phyloP scores from a whole-genome alignment of 2,888 invertebrate species.

The Carterocephalus palaemon region DNA sequence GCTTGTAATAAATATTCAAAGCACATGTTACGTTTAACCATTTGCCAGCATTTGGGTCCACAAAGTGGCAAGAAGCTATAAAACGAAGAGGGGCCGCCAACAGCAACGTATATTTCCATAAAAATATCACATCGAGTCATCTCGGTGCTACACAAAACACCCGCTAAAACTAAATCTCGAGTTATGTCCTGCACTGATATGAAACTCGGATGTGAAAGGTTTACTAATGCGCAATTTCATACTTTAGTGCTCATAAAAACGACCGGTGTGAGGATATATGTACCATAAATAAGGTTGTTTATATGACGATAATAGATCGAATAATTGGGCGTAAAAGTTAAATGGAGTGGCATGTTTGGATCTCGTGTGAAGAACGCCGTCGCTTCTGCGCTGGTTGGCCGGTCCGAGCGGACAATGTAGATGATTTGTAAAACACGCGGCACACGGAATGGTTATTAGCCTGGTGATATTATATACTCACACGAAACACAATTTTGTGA shows the following conservation, averaged over 20 bases:
- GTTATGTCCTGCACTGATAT: constrained; percentile 61
- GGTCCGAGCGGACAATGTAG: constrained; percentile 43
- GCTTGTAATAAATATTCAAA: constrained; percentile 6
- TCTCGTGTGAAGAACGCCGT: constrained; percentile 31
- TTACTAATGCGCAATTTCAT: constrained; percentile 71
- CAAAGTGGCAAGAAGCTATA: constrained; percentile 64
- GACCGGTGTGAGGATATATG: constrained; percentile 52
- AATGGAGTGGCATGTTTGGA: constrained; percentile 44
- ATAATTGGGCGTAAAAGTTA: constrained; percentile 66
- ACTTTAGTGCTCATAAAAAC: constrained; percentile 72
- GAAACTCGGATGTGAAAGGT: constrained; percentile 63
- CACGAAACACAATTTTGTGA: too few relatives aligned
- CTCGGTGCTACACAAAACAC: constrained; percentile 55
- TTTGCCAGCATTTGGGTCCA: constrained; percentile 34
- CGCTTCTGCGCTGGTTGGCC: constrained; percentile 46
- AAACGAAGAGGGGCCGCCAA: constrained; percentile 49
- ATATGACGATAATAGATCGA: constrained; percentile 64
- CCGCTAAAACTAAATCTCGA: constrained; percentile 65
- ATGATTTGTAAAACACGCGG: constrained; percentile 37
- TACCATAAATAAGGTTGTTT: constrained; percentile 65
- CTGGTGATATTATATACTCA: too few relatives aligned
- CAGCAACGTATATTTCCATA: constrained; percentile 62
- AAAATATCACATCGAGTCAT: constrained; percentile 60
- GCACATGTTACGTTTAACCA: constrained; percentile 14
- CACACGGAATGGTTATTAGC: constrained; percentile 32